A percentile compares a stretch with the other conserved stretches of the same genome.
These are phyloP conservation scores for Campylomormyrus numenius DNA, from an alignment of 2,113 vertebrate species.

Conservation along the genomic window DNA sequence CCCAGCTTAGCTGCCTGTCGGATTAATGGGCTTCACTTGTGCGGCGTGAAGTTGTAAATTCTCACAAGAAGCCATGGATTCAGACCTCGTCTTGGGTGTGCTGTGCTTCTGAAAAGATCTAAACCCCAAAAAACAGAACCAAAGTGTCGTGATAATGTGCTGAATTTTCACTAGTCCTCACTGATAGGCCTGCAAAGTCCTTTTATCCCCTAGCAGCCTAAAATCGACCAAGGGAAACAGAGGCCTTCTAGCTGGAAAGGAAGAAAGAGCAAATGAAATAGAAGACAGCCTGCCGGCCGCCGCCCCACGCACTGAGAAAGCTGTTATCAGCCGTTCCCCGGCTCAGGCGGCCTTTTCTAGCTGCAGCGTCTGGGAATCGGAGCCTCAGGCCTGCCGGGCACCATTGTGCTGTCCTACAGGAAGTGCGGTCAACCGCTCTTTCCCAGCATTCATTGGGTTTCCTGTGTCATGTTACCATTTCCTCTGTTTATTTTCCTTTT, in stretches of 20 bases:
- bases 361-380: slow-evolving; percentile 50
- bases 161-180: neutral
- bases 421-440: slow-evolving; percentile 56
- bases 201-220: neutral
- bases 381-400: slow-evolving; percentile 51
- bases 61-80: neutral
- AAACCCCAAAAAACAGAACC: neutral
- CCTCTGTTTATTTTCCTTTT: slow-evolving; percentile 71
- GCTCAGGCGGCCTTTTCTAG: slow-evolving; percentile 58
- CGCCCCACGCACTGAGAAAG: slow-evolving; percentile 32
- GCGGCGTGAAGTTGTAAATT: neutral
- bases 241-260: neutral
- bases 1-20: neutral
- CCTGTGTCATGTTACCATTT: slow-evolving; percentile 69
- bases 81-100: neutral
- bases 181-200: neutral
- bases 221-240: neutral
- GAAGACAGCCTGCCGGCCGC: neutral
- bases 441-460: slow-evolving; percentile 72
- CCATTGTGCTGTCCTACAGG: slow-evolving; percentile 69
- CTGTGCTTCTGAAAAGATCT: neutral
- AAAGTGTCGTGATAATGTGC: neutral
- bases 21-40: neutral
- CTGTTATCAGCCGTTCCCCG: slow-evolving; percentile 60
- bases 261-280: neutral